Evolutionary conservation across 1,140 invertebrate genomes (phyloP), one percentile per base, ranked within the genome.

Genomic region (Dreissena polymorpha): DNA sequence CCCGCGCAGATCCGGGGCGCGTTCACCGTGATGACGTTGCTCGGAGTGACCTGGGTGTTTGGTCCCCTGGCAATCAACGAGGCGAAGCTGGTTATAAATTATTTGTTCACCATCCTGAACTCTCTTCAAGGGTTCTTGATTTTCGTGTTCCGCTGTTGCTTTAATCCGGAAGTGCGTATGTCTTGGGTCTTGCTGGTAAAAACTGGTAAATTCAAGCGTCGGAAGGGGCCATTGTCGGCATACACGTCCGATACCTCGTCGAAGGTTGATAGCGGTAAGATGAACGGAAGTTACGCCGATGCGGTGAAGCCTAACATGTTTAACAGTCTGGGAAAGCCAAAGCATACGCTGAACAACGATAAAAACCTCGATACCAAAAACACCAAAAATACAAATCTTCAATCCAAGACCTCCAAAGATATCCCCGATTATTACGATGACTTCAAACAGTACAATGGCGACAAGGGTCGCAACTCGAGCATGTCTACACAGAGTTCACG

Each of bases 21-120:
- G 13, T 92, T 94, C 67, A 94, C 94, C 0, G 93, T 94, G 12
- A 94, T 94, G 93, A 91, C 94, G 16, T 87, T 94, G 8, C 89
- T 94, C 7, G 94, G 94, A 18, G 89, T 94, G 51, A 94, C 94
- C 0, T 95, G 94, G 94, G 90, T 94, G 0, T 93, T 94, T 51
- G 94, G 94, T 14, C 91, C 94, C 8, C 89, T 94, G 29, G 94
- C 94, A 27, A 90, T 94, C 21, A 93, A 93, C 60, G 91, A 92
- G 51, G 91, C 92, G 2, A 91, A 93, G 75, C 69, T 94, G 0
- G 88, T 93, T 8, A 93, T 94, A 82, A 93, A 93, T 71, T 94
- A 94, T 79, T 71, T 94, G 18, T 94, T 94, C 88, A 94, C 93
- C 85, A 90, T 94, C 16, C 87, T 92, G 53, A 94, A 94, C 87